Evolutionary conservation across 2,113 vertebrate genomes (phyloP), one percentile per base, ranked within the genome.

Genomic region (Saccopteryx bilineata): DNA sequence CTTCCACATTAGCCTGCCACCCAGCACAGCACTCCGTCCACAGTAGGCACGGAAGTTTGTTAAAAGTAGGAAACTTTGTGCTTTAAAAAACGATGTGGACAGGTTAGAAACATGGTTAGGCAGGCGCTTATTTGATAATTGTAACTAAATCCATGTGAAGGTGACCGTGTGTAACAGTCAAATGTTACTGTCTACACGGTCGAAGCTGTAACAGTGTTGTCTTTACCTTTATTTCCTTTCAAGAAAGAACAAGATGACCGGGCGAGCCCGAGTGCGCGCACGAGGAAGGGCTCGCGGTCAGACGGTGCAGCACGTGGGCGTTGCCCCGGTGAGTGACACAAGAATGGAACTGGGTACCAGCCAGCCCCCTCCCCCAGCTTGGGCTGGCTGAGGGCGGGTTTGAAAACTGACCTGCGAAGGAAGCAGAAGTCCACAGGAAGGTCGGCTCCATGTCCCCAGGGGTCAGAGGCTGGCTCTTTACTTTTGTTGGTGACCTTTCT

Each of bases 221-320:
- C 50, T 46, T 76, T 26, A 56, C 26, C 2, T 7, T 48, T 58
- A 0, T 71, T 58, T 69, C 24, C 48, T 85, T 54, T 48, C 9
- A 1, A 52, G 86, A 26, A 54, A 46, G 78, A 60, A 87, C 72
- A 90, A 69, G 18, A 99, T 99, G 99, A 98, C 98, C 0, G 99
- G 99, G 60, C 98, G 99, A 74, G 99, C 99, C 4, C 97, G 99
- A 97, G 98, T 99, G 0, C 97, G 99, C 96, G 98, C 99, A 0
- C 96, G 99, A 69, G 99, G 99, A 72, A 97, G 99, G 88, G 99
- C 98, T 1, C 99, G 99, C 0, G 99, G 98, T 1, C 99, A 99
- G 52, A 0, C 68, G 0, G 0, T 3, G 26, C 88, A 94, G 65
- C 9, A 96, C 0, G 89, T 94, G 0, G 98, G 98, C 31, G 97